Conservation (phyloP, 2,797 vertebrate genomes). For the Takifugu ocellatus region DNA sequence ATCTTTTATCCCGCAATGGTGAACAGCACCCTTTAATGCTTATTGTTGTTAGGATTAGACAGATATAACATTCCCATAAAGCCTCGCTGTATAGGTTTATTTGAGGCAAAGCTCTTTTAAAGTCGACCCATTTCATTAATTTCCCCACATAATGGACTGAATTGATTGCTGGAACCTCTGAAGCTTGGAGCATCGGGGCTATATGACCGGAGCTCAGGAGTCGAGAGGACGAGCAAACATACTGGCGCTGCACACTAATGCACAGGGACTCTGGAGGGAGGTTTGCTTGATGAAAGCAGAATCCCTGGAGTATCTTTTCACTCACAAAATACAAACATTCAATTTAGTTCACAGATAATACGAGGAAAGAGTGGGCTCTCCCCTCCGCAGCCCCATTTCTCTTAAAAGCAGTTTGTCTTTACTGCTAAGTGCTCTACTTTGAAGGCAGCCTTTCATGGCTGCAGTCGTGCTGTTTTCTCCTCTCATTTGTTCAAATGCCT, state of each 20-base stretch:
- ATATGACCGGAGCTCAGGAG: slow-evolving; percentile 58
- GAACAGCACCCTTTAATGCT: slow-evolving; percentile 36
- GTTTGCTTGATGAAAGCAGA: slow-evolving; percentile 64
- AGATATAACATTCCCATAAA: slow-evolving; percentile 36
- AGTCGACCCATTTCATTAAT: slow-evolving; percentile 65
- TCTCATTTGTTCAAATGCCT: slow-evolving; percentile 13
- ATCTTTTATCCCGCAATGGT: slow-evolving; percentile 40
- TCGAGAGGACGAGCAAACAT: slow-evolving; percentile 58
- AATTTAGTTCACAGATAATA: slow-evolving; percentile 71
- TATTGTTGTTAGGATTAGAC: slow-evolving; percentile 43
- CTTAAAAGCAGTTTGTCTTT: slow-evolving; percentile 49
- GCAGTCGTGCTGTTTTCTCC: slow-evolving; percentile 53
- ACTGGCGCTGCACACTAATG: slow-evolving; percentile 51
- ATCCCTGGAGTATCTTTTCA: slow-evolving; percentile 53
- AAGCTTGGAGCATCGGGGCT: slow-evolving; percentile 56
- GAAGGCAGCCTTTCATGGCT: slow-evolving; percentile 32
- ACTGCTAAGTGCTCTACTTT: slow-evolving; percentile 52
- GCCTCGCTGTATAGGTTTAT: slow-evolving; percentile 44
- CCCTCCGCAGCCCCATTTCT: slow-evolving; percentile 45
- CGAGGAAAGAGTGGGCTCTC: slow-evolving; percentile 58
- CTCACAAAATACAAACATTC: slow-evolving; percentile 75
- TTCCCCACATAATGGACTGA: slow-evolving; percentile 57
- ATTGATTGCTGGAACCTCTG: slow-evolving; percentile 69
- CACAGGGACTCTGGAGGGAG: slow-evolving; percentile 44
- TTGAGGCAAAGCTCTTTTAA: slow-evolving; percentile 50